Evolutionary conservation across 1,140 invertebrate genomes (phyloP).

Genomic region (Gerris buenoi): DNA sequence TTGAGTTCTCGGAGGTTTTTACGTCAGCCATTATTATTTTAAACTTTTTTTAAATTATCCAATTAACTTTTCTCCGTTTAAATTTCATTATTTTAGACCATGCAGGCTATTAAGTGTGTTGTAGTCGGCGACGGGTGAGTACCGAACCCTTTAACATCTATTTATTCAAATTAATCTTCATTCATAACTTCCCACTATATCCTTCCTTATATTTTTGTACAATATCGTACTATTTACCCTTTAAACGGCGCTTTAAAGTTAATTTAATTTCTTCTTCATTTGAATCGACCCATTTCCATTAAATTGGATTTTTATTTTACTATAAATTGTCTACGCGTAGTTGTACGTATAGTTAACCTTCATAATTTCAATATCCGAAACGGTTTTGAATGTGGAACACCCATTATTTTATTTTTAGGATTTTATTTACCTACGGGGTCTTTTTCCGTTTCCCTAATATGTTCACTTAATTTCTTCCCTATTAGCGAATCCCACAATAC

Average conservation of each 20-base stretch:
- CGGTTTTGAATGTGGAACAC: too few species aligned
- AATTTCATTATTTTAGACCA: slow-evolving; percentile 27
- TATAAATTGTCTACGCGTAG: too few species aligned
- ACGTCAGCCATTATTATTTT: not conserved
- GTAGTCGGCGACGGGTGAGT: slow-evolving; percentile 86
- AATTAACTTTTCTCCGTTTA: not conserved
- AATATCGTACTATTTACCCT: not conserved
- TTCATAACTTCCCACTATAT: too few species aligned
- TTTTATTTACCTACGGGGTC: too few species aligned
- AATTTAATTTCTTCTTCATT: not conserved
- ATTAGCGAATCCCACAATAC: too few species aligned
- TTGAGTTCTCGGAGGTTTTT: not conserved
- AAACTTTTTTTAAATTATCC: not conserved
- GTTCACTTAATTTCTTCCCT: too few species aligned
- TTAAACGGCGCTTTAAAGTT: not conserved
- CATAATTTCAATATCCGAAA: too few species aligned
- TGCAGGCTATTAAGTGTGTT: slow-evolving; percentile 92
- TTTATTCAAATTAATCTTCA: not conserved
- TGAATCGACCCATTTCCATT: not conserved
- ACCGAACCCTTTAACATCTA: slow-evolving; percentile 6
- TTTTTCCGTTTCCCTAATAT: too few species aligned
- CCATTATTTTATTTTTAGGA: too few species aligned
- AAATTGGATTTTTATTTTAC: too few species aligned
- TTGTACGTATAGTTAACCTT: too few species aligned
- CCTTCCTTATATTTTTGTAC: too few species aligned